Conservation (phyloP, 2,797 vertebrate species). For the Acipenser oxyrinchus region DNA sequence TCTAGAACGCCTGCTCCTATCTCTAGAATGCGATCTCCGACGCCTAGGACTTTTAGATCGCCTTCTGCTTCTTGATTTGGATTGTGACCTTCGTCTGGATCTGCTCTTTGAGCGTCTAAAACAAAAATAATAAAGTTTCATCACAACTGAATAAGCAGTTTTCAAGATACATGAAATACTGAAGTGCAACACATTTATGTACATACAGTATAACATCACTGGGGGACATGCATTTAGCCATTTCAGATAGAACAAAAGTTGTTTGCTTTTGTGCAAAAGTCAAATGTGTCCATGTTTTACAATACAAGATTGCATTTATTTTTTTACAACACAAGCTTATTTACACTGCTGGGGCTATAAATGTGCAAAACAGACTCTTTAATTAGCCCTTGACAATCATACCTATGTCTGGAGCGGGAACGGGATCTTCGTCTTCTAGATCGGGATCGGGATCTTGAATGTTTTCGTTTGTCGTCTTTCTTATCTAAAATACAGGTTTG, state of each 20-base stretch:
- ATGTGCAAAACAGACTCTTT: no score
- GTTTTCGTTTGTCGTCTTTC: constrained; percentile 83
- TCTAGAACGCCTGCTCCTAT: constrained; percentile 71
- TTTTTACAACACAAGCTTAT: no score
- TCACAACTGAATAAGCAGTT: no score
- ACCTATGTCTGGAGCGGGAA: constrained; percentile 74
- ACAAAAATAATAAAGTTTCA: neutral
- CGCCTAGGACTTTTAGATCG: constrained; percentile 87
- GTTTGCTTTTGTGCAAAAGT: no score
- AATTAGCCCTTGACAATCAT: neutral
- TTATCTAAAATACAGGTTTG: constrained; percentile 55
- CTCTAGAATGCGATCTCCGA: constrained; percentile 79
- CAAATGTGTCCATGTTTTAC: no score
- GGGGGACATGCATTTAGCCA: no score
- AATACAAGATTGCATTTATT: no score
- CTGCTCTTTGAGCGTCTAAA: constrained; percentile 85
- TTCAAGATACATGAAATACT: no score
- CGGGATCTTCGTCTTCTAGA: constrained; percentile 80
- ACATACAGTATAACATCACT: no score
- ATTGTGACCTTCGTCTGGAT: constrained; percentile 83
- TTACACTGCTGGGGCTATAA: no score
- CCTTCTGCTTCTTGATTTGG: constrained; percentile 78
- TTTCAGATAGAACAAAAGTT: no score
- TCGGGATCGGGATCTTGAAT: constrained; percentile 72
- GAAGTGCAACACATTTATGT: no score